Conservation (phyloP, 2,113 vertebrate genomes). For the Rana temporaria region DNA sequence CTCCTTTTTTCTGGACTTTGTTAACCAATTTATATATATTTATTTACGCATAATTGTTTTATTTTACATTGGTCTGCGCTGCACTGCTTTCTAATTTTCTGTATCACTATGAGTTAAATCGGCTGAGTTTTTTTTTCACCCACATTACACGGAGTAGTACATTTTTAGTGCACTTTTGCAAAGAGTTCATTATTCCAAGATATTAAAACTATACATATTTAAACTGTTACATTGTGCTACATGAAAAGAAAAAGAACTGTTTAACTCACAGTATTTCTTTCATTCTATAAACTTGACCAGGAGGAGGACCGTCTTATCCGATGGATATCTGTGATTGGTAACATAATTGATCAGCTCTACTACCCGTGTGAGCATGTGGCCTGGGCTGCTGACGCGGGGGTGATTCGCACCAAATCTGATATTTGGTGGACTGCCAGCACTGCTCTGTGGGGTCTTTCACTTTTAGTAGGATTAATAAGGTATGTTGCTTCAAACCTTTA, state of each 20-base stretch:
- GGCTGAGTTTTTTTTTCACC: too few relatives aligned
- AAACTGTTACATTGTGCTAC: too few relatives aligned
- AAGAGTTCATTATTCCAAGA: too few relatives aligned
- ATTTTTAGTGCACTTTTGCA: too few relatives aligned
- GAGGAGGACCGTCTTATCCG: slow-evolving; percentile 81
- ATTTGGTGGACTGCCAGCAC: slow-evolving; percentile 88
- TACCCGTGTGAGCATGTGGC: slow-evolving; percentile 95
- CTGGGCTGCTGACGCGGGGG: slow-evolving; percentile 86
- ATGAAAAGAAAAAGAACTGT: neutral
- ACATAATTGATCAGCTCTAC: slow-evolving; percentile 90
- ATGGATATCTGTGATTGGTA: slow-evolving; percentile 83
- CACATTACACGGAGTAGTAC: too few relatives aligned
- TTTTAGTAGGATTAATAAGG: slow-evolving; percentile 85
- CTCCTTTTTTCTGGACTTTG: too few relatives aligned
- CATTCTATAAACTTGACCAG: slow-evolving; percentile 64
- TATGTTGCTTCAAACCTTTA: slow-evolving; percentile 61
- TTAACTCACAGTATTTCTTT: neutral
- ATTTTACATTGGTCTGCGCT: too few relatives aligned
- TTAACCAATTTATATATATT: too few relatives aligned
- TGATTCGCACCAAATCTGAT: slow-evolving; percentile 75
- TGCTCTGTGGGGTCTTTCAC: slow-evolving; percentile 81
- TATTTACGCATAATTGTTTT: too few relatives aligned
- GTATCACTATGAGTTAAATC: too few relatives aligned
- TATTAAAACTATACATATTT: too few relatives aligned
- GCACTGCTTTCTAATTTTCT: too few relatives aligned